These are phyloP conservation scores for Pedetes capensis DNA, from an alignment of 2,113 vertebrate genomes.

Conservation along the genomic window DNA sequence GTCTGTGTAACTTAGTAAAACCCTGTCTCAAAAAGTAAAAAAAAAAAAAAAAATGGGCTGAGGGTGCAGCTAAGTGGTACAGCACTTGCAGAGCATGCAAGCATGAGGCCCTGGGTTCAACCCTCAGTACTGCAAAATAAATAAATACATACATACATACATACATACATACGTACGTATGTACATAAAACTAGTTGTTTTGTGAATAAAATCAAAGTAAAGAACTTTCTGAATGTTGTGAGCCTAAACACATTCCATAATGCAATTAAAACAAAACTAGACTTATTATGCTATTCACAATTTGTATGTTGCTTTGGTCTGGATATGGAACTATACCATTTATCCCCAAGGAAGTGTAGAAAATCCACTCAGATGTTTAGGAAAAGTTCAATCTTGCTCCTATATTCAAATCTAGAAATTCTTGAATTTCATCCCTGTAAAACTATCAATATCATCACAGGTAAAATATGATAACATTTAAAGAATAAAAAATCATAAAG, in stretches of 20 bases:
- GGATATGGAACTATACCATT: not conserved
- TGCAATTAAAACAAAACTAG: not conserved
- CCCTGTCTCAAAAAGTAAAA: too few species aligned
- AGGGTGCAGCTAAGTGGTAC: too few species aligned
- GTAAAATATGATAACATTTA: not conserved
- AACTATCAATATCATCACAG: not conserved
- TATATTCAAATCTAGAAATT: not conserved
- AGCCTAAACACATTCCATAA: not conserved
- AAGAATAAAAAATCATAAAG: not conserved
- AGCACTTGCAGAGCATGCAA: too few species aligned
- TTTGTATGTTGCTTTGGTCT: not conserved
- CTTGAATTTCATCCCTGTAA: not conserved
- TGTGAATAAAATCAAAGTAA: not conserved
- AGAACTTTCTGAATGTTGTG: not conserved
- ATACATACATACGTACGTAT: too few species aligned
- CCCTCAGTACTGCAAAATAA: too few species aligned
- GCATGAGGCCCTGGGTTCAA: too few species aligned
- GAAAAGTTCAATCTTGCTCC: not conserved
- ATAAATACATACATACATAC: too few species aligned
- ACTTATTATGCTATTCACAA: not conserved
- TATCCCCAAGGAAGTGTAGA: not conserved
- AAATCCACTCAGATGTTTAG: not conserved
- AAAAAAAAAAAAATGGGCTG: too few species aligned
- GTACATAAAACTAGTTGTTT: not conserved
- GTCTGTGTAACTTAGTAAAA: too few species aligned